Conservation (phyloP, 2,888 invertebrate genomes). For the Amphiduros pacificus region DNA sequence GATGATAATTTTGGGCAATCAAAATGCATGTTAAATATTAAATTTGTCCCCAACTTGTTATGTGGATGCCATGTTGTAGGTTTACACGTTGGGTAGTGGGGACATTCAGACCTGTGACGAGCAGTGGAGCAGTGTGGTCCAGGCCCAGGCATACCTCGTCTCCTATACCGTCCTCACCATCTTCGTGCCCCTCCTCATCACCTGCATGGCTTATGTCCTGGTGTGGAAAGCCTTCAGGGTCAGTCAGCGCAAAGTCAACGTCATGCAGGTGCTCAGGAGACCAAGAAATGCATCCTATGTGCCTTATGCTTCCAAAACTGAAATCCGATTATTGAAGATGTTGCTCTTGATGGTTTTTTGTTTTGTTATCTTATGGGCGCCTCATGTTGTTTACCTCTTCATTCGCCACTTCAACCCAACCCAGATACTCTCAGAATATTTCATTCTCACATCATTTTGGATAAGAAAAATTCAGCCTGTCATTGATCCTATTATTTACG, state of each 20-base stretch:
- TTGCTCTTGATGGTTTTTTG: conserved; percentile 11
- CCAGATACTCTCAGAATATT: neutral
- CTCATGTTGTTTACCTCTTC: conserved; percentile 3
- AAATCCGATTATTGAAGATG: conserved; percentile 10
- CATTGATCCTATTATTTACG: conserved; percentile 16
- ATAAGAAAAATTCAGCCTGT: conserved; percentile 7
- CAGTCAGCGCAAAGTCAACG: conserved; percentile 12
- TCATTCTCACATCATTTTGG: conserved; percentile 12
- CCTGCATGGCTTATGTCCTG: conserved; percentile 11
- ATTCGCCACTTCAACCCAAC: neutral
- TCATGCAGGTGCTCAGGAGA: neutral
- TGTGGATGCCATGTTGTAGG: too few species aligned
- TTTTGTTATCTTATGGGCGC: conserved; percentile 14
- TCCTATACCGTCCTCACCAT: conserved; percentile 4
- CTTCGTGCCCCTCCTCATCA: conserved; percentile 8
- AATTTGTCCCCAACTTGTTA: too few species aligned
- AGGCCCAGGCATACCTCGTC: neutral
- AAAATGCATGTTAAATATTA: too few species aligned
- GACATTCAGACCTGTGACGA: neutral
- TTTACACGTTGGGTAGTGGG: too few species aligned
- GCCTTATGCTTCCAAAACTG: conserved; percentile 8
- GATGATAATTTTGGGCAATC: too few species aligned
- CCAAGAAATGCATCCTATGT: neutral
- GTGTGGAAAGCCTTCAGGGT: conserved; percentile 15
- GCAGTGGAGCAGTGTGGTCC: neutral